These are phyloP conservation scores for Coenonympha glycerion DNA, from an alignment of 2,888 invertebrate species.

Conservation along the genomic window DNA sequence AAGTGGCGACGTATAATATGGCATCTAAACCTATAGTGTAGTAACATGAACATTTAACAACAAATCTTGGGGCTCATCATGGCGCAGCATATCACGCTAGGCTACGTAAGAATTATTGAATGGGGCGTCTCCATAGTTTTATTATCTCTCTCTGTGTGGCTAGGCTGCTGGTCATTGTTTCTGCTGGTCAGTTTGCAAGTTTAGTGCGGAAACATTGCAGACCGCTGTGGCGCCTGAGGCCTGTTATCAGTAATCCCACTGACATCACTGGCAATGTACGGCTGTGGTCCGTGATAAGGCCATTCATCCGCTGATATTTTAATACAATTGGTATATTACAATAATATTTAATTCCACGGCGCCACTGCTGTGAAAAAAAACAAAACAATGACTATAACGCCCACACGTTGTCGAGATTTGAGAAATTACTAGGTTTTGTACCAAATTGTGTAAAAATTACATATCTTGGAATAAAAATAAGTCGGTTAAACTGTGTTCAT, in stretches of 20 bases:
- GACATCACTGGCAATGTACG: neutral
- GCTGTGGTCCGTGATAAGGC: constrained; percentile 3
- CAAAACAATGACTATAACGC: neutral
- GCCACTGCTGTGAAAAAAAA: neutral
- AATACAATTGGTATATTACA: neutral
- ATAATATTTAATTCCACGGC: constrained; percentile 1
- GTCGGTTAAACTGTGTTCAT: too few relatives aligned
- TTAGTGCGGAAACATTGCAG: neutral
- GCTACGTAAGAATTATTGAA: too few relatives aligned
- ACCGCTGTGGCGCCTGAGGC: constrained; percentile 1
- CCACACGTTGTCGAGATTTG: neutral
- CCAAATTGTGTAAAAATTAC: neutral
- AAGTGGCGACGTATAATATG: too few relatives aligned
- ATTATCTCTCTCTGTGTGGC: too few relatives aligned
- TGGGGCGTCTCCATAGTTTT: too few relatives aligned
- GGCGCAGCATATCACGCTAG: too few relatives aligned
- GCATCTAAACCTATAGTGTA: too few relatives aligned
- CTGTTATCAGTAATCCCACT: constrained; percentile 2
- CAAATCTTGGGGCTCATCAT: too few relatives aligned
- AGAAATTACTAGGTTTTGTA: neutral
- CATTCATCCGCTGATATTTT: constrained; percentile 1
- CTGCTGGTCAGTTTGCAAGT: too few relatives aligned
- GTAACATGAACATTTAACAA: too few relatives aligned
- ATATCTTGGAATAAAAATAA: too few relatives aligned
- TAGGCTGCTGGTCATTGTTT: too few relatives aligned